These are phyloP conservation scores for Lasioglossum zephyrum DNA, from an alignment of 2,888 invertebrate genomes.

Conservation along the genomic window DNA sequence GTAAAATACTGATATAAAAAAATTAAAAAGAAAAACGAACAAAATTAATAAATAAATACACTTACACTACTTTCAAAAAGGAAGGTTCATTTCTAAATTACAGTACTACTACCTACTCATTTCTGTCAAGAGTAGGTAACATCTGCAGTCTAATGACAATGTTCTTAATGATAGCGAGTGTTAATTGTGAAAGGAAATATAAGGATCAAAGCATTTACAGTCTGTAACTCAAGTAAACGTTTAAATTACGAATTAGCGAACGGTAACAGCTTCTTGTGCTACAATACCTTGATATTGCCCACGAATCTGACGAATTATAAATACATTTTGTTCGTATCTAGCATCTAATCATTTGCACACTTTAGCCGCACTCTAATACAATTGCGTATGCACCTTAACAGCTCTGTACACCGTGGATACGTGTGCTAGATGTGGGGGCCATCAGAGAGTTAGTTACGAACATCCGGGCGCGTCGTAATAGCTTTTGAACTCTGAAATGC, in stretches of 20 bases:
- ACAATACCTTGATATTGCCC: not conserved
- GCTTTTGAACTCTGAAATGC: conserved; percentile 65
- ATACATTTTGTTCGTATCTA: not conserved
- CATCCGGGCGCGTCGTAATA: conserved; percentile 71
- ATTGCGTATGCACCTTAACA: conserved; percentile 17
- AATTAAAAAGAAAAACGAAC: too few relatives aligned
- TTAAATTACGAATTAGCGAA: not conserved
- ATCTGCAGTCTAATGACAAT: not conserved
- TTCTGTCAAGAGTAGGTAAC: not conserved
- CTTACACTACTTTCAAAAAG: too few relatives aligned
- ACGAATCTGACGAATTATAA: not conserved
- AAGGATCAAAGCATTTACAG: not conserved
- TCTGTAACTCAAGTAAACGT: not conserved
- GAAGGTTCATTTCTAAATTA: not conserved
- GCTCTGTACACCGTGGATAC: conserved; percentile 12
- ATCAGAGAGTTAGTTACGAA: conserved; percentile 71
- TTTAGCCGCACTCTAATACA: not conserved
- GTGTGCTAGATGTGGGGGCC: conserved; percentile 42
- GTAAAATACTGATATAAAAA: too few relatives aligned
- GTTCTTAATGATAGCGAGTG: not conserved
- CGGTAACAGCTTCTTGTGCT: not conserved
- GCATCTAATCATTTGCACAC: not conserved
- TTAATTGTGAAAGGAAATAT: not conserved
- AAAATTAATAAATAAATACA: too few relatives aligned
- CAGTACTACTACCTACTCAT: not conserved